Base-by-base conservation (phyloP, 2,888 invertebrate genomes). In the Acleris literana region DNA sequence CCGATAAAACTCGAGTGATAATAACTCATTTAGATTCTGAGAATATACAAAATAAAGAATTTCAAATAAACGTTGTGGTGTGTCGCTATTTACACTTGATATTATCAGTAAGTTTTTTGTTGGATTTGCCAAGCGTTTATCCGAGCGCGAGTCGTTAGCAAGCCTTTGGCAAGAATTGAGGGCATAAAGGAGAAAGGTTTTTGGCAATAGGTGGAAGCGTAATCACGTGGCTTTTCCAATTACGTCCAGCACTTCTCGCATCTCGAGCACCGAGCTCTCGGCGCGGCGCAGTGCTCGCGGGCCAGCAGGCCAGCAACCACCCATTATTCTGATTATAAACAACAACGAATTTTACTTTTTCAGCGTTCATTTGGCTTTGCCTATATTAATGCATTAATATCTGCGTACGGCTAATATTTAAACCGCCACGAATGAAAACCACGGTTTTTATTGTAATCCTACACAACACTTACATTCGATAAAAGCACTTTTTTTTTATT, bases 151-250 rank as follows among this genome's bases (percentile, higher is more conserved):
- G 13, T 49, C 33, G 49, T 59, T 59, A 49, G 20, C 49, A 49
- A 59, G 18, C 16, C 58, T 33, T 59, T 59, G 20, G 49, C 58
- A n/a, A 59, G 48, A 49, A 58, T 25, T 29, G 57, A 65, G 57
- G 51, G 57, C 66, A 62, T 66, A 57, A 62, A 62, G 33, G 25
- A 66, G 56, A 51, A 57, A 57, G 66, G 61, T 61, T 57, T 64
- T 63, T 66, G 66, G 62, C 62, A 66, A 53, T 60, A 66, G 46
- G 61, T 62, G 62, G 46, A 57, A 33, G 61, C 49, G 61, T 66
- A 66, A 66, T 66, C 66, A 62, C 66, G 66, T 62, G 68, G 68
- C 59, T 64, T 61, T 68, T 64, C 61, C 63, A 63, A 68, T 68
- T 68, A 63, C 55, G 68, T 68, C 63, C 68, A 64, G 53, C 58